Evolutionary conservation across 2,888 invertebrate species (phyloP).

Genomic region (Synanthedon tipuliformis): DNA sequence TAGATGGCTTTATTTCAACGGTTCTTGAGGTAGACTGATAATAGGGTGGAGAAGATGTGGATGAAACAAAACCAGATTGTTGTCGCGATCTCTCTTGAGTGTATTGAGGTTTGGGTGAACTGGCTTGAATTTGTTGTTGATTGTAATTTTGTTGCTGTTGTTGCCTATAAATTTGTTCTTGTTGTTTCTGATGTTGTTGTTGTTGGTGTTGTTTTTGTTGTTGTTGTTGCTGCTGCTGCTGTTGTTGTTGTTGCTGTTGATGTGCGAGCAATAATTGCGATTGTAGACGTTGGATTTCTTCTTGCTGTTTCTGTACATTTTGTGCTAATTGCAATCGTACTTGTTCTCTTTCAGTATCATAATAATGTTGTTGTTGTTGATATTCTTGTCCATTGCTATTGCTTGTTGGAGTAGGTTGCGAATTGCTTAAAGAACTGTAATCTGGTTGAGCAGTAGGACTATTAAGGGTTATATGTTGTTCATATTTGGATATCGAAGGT

Average conservation of each 20-base stretch:
- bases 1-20: constrained; percentile 60
- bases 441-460: constrained; percentile 35
- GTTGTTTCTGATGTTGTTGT: constrained; percentile 27
- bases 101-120: constrained; percentile 47
- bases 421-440: constrained; percentile 31
- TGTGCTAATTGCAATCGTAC: constrained; percentile 49
- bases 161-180: constrained; percentile 22
- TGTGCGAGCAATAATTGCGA: constrained; percentile 45
- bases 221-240: constrained; percentile 15
- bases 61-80: constrained; percentile 34
- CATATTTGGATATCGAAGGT: constrained; percentile 81
- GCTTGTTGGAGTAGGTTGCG: constrained; percentile 21
- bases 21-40: constrained; percentile 56
- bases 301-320: constrained; percentile 64
- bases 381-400: constrained; percentile 14
- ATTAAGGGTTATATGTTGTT: constrained; percentile 79
- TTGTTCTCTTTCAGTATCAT: constrained; percentile 51
- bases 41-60: constrained; percentile 40
- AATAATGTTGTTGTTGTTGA: constrained; percentile 40
- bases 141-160: constrained; percentile 23
- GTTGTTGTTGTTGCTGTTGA: constrained; percentile 40
- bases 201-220: constrained; percentile 38
- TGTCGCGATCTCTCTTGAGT: constrained; percentile 50
- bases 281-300: constrained; percentile 64
- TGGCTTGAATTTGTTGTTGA: constrained; percentile 36